Evolutionary conservation across 2,888 invertebrate genomes (phyloP), one percentile per base, ranked within the genome.

Genomic region (Pseudoips prasinana): DNA sequence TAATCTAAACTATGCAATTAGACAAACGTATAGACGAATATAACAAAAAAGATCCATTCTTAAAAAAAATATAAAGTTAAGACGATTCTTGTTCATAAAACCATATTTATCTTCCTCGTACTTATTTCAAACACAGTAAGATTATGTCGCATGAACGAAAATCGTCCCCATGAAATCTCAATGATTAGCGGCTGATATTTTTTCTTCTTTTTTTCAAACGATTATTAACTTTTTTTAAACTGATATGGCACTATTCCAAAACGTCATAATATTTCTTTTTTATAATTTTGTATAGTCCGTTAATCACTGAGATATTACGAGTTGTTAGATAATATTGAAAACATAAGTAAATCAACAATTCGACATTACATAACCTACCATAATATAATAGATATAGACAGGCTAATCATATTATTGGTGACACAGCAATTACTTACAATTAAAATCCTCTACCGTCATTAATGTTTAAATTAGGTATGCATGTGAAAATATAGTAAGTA

Each of bases 401-500:
- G 64, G 79, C 81, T 86, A 85, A 78, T 74, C 68, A 73, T 80
- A 79, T 87, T 88, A 85, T 88, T 88, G 87, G 80, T 80, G 86
- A 86, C 86, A 87, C 87, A 88, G 88, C 86, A 88, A 84, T 78
- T 56, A 71, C 80, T 82, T 84, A 87, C 43, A 71, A 62, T 70
- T 78, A 58, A 74, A 74, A 71, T 73, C 74, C 74, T 64, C 73
- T 85, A 85, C 71, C 71, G 58, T 67, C 62, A 69, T 68, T 69
- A 76, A 56, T 74, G 67, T 70, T 73, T 67, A 71, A 68, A 66
- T 59, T 63, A 74, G 44, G 52, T 52, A 56, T 49, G 54, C 59
- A 62, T 64, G 47, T 63, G 57, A 72, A 68, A 62, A 47, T 49
- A 59, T 55, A 62, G 54, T 68, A 69, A 63, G 57, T 64, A 64